Percentiles rank a stretch among this genome's conserved stretches.
Evolutionary conservation across 2,113 vertebrate species (phyloP).

Genomic region (Notothenia coriiceps): DNA sequence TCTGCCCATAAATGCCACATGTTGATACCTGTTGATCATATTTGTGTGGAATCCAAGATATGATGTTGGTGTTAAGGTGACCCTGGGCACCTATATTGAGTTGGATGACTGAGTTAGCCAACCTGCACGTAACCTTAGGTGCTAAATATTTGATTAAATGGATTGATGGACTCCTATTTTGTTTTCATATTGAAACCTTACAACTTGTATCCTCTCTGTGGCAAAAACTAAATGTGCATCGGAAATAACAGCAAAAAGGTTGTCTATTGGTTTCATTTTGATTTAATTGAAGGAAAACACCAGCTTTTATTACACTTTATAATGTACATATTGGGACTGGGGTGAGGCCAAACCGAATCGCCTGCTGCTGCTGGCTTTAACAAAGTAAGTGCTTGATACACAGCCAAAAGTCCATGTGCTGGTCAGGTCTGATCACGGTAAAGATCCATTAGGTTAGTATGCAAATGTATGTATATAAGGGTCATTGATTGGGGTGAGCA

Average conservation of each 20-base stretch:
- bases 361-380: slow-evolving; percentile 13
- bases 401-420: slow-evolving; percentile 62
- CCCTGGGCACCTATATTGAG: too few relatives aligned
- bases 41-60: too few relatives aligned
- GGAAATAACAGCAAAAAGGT: not conserved
- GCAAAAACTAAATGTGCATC: not conserved
- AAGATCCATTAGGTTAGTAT: slow-evolving; percentile 83
- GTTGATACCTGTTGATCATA: too few relatives aligned
- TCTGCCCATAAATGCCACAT: too few relatives aligned
- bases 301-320: not conserved
- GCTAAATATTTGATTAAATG: too few relatives aligned
- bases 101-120: too few relatives aligned
- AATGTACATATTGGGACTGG: not conserved
- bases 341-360: not conserved
- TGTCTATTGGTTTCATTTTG: not conserved
- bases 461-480: slow-evolving; percentile 83
- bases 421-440: slow-evolving; percentile 76
- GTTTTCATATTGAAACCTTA: not conserved
- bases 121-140: too few relatives aligned
- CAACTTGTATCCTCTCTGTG: not conserved
- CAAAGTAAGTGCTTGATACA: slow-evolving; percentile 36
- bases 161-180: not conserved
- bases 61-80: too few relatives aligned
- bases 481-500: slow-evolving; percentile 80
- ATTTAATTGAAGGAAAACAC: not conserved